Conservation (phyloP, 2,113 vertebrate genomes). For the Mustela nigripes region DNA sequence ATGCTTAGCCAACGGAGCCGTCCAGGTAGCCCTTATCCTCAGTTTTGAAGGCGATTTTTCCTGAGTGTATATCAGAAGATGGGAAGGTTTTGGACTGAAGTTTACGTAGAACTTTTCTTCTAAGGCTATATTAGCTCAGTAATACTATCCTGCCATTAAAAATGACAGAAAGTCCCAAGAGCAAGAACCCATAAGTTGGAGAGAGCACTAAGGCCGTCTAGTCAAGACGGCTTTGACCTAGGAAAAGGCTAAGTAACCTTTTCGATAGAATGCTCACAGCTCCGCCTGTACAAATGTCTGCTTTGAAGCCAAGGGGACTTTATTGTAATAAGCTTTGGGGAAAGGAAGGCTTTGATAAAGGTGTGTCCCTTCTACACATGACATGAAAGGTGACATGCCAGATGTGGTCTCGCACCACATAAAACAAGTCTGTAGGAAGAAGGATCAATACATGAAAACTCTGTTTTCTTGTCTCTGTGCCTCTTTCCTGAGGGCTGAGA, state of each 20-base stretch:
- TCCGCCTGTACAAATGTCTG: background rate
- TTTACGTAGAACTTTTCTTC: conserved; percentile 28
- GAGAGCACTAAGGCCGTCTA: background rate
- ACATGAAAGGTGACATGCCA: conserved; percentile 19
- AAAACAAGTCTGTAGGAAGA: conserved; percentile 64
- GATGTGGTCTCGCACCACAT: conserved; percentile 65
- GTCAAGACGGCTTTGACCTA: background rate
- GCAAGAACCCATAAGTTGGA: background rate
- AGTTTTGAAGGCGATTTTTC: background rate
- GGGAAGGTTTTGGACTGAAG: background rate
- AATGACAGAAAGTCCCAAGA: background rate
- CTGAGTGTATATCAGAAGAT: background rate
- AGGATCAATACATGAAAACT: conserved; percentile 27
- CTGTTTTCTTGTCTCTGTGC: background rate
- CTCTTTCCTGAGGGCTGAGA: conserved; percentile 62
- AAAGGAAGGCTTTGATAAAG: conserved; percentile 70
- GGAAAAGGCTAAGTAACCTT: background rate
- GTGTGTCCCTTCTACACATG: conserved; percentile 36
- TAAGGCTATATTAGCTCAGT: background rate
- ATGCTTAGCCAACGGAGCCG: background rate
- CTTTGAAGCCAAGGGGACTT: background rate
- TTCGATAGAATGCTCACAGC: background rate
- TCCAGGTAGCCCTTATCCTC: background rate
- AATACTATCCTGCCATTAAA: background rate
- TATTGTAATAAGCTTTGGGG: conserved; percentile 18